Evolutionary conservation across 2,797 vertebrate species (phyloP), one percentile per base, ranked within the genome.

Genomic region (Hafferia zeledoni): DNA sequence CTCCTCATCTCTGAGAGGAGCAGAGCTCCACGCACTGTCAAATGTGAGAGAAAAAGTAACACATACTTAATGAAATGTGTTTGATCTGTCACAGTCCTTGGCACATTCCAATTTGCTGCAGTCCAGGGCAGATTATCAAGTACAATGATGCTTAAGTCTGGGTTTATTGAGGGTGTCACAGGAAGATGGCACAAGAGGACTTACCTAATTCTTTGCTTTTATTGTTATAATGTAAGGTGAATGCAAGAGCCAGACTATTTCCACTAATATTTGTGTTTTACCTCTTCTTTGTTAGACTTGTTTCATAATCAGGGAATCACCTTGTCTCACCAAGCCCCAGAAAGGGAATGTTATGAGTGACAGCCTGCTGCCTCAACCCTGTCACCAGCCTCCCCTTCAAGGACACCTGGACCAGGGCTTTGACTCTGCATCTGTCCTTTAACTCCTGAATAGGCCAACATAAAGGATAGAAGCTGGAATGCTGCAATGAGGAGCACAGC

Each of bases 31-130:
- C 46, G 3, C 60, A 43, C 88, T 87, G 93, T 85, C 93, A 95
- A 87, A 95, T 71, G 71, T 18, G 64, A 85, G 81, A 75, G 86
- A 83, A 91, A 82, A 94, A 88, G 83, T 72, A 91, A 61, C 91
- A 81, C 17, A 4, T 47, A 89, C 81, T 90, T 94, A 95, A 97
- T 94, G 96, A 95, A 95, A 92, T 3, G 7, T 85, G 76, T 91
- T 96, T 96, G 91, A 93, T 96, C 91, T 93, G 87, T 50, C 92
- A 92, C 59, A 78, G 87, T 72, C 59, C 82, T 86, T 78, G 93
- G 95, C 89, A 90, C 47, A 24, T 65, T 78, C 82, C 89, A 78
- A 20, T 88, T 97, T 92, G 79, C 91, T 92, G 79, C 91, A 96
- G 92, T 91, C 84, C 94, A 90, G 79, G 72, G 55, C 84, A 76